Conservation (phyloP, 2,888 invertebrate species). For the Gryllus longicercus region DNA sequence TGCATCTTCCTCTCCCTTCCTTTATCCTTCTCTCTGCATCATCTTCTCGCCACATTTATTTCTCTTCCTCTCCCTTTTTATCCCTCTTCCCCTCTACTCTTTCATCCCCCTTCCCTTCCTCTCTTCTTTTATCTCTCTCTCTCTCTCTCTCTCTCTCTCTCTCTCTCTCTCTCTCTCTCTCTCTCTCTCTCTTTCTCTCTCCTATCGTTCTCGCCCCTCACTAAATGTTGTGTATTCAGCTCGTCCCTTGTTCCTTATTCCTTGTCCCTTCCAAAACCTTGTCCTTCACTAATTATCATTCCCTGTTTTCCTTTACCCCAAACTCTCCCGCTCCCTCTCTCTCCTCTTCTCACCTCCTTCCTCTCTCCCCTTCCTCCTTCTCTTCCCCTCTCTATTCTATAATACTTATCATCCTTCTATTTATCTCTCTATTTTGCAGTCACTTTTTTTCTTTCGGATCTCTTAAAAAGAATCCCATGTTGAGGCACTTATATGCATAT, state of each 20-base stretch:
- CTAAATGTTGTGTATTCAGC: no score
- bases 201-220: neutral
- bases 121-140: conserved; percentile 3
- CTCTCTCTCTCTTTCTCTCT: conserved; percentile 22
- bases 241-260: no score
- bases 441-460: neutral
- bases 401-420: conserved; percentile 28
- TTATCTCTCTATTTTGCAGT: neutral
- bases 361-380: no score
- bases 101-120: neutral
- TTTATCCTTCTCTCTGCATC: neutral
- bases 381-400: neutral
- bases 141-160: neutral
- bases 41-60: neutral
- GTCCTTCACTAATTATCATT: no score
- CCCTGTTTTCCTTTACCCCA: no score
- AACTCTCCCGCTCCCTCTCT: conserved; percentile 20
- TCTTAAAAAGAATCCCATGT: neutral
- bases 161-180: neutral
- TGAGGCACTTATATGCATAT: neutral
- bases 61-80: neutral
- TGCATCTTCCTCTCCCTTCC: neutral
- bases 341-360: neutral
- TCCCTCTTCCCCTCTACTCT: neutral
- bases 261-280: no score